Base-by-base conservation (phyloP, 2,888 invertebrate species). In the Tuta absoluta region DNA sequence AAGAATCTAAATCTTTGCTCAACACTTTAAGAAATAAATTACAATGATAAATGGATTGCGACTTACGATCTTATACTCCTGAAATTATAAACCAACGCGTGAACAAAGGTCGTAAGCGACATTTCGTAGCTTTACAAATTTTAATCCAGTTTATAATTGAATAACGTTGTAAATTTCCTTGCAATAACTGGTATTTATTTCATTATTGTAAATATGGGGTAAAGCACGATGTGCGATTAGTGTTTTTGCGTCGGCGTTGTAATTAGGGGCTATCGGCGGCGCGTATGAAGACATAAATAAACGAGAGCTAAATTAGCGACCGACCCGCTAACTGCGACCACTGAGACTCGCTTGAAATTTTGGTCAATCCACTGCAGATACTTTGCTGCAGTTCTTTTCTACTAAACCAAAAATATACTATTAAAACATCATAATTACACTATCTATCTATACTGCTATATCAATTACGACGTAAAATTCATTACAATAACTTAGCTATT, bases 231-330 rank as follows among this genome's bases (percentile, higher is more conserved):
- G 82, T 78, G 81, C 89, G 91, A 91, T 91, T 90, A 89, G 87
- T 83, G 90, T 91, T 91, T 91, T 91, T 91, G 89, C 86, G 78
- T 79, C 78, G 75, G 78, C 79, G 72, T 76, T 83, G 87, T 91
- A 91, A 91, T 91, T 91, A 91, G 89, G 89, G 84, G 81, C 86
- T 86, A 90, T 90, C 90, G 89, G 87, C 90, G 90, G 89, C 84
- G 75, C 79, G 87, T 91, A 91, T 91, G 90, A 90, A 91, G 91
- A 91, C 91, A 90, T 91, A 91, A 91, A 91, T 91, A 89, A 91
- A 81, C 72, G 84, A 79, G 84, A 81, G 73, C 76, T 80, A 86
- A 89, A 86, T 89, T 86, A 87, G 88, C 85, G 76, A 76, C 75
- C 73, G 33, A 76, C 75, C 73, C 67, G 75, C 76, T 75, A 72